A percentile compares a stretch with the other conserved stretches of the same genome.
Evolutionary conservation across 2,888 invertebrate genomes (phyloP).

Genomic region (Caenorhabditis japonica): DNA sequence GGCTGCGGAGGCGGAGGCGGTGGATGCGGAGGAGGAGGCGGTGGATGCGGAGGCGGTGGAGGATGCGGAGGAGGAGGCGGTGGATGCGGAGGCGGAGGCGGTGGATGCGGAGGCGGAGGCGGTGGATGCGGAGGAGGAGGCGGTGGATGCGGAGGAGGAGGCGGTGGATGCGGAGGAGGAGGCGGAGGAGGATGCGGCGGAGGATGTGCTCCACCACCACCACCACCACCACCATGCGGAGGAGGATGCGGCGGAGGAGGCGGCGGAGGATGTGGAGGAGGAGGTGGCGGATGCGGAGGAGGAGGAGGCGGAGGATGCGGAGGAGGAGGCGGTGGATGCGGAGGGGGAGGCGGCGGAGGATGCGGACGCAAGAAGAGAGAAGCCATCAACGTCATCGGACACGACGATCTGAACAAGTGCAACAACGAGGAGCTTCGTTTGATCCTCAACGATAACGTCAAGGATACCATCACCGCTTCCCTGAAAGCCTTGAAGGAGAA

Average conservation of each 20-base stretch:
- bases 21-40: slow-evolving; percentile 23
- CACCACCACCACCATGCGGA: slow-evolving; percentile 6
- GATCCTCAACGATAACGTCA: slow-evolving; percentile 55
- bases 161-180: slow-evolving; percentile 16
- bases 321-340: slow-evolving; percentile 47
- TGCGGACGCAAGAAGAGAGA: slow-evolving; percentile 63
- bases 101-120: slow-evolving; percentile 19
- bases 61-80: slow-evolving; percentile 24
- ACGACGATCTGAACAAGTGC: slow-evolving; percentile 59
- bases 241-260: slow-evolving; percentile 40
- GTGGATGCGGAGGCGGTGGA: slow-evolving; percentile 14
- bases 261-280: slow-evolving; percentile 39
- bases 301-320: slow-evolving; percentile 29
- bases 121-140: slow-evolving; percentile 34
- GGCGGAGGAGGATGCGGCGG: slow-evolving; percentile 6
- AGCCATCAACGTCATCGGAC: slow-evolving; percentile 54
- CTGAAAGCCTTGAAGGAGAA: slow-evolving; percentile 56
- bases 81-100: slow-evolving; percentile 22
- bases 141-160: slow-evolving; percentile 23
- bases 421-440: slow-evolving; percentile 62
- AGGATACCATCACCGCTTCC: slow-evolving; percentile 50
- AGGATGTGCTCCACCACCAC: neutral
- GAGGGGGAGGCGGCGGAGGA: slow-evolving; percentile 44
- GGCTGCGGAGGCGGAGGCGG: slow-evolving; percentile 15
- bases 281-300: slow-evolving; percentile 31